These are phyloP conservation scores for Peromyscus polionotus DNA, from an alignment of 2,113 vertebrate species.

Conservation along the genomic window DNA sequence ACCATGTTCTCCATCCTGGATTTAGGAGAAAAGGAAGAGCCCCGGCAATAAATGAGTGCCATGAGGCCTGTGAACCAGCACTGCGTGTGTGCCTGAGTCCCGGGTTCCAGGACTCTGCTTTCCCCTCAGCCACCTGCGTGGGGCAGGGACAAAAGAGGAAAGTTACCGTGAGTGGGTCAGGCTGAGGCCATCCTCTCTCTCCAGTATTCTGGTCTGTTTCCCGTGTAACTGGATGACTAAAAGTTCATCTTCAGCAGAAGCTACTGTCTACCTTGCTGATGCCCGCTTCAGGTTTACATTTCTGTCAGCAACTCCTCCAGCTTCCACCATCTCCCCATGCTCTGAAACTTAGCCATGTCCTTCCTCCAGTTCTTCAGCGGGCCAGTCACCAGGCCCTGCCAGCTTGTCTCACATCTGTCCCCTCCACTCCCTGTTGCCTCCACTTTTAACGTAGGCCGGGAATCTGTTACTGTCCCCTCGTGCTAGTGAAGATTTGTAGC, in stretches of 20 bases:
- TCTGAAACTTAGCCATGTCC: not conserved
- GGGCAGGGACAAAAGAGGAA: not conserved
- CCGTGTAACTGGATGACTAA: not conserved
- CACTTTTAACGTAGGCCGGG: not conserved
- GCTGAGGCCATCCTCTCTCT: not conserved
- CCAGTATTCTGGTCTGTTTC: not conserved
- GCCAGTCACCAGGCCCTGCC: not conserved
- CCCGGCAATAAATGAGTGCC: not conserved
- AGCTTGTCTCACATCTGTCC: not conserved
- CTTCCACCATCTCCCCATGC: not conserved
- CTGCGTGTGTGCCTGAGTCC: no score
- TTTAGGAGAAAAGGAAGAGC: not conserved
- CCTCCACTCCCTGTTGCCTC: not conserved
- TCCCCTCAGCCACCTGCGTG: not conserved
- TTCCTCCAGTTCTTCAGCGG: not conserved
- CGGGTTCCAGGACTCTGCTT: not conserved
- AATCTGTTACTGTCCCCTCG: not conserved
- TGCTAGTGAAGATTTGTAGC: not conserved
- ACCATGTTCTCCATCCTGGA: not conserved
- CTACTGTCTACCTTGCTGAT: not conserved
- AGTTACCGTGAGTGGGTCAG: not conserved
- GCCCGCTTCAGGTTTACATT: not conserved
- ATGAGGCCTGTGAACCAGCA: not conserved
- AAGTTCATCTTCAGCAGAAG: not conserved
- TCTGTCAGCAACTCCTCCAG: not conserved